Percentiles rank a stretch among this genome's conserved stretches.
phyloP scores from a whole-genome alignment of 1,140 invertebrate genomes.

The Eriosoma lanigerum region DNA sequence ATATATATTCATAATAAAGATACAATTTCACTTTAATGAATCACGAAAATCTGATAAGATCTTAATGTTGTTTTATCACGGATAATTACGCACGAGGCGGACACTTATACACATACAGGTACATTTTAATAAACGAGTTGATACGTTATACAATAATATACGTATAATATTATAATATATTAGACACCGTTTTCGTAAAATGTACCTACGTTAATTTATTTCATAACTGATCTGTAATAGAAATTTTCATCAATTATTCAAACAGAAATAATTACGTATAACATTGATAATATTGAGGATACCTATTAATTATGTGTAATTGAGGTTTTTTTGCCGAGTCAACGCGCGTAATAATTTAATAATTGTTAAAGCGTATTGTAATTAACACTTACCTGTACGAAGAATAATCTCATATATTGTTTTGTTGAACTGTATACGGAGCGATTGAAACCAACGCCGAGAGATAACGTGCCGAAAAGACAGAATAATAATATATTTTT shows the following conservation, averaged over 20 bases:
- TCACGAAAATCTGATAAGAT: constrained; percentile 35
- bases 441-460: too few species aligned
- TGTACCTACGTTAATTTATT: neutral
- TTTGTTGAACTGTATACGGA: too few species aligned
- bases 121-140: neutral
- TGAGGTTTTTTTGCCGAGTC: neutral
- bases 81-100: constrained; percentile 9
- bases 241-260: neutral
- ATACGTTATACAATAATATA: neutral
- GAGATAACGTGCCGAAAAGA: too few species aligned
- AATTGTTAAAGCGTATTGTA: too few species aligned
- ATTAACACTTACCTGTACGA: too few species aligned
- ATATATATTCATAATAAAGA: neutral
- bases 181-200: neutral
- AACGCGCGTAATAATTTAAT: neutral
- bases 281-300: neutral
- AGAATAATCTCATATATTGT: too few species aligned
- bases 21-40: constrained; percentile 28
- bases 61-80: constrained; percentile 29
- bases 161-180: neutral
- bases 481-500: too few species aligned
- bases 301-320: too few species aligned
- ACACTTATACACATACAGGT: neutral
- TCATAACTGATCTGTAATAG: neutral
- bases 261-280: neutral